These are phyloP conservation scores for Oophaga sylvatica DNA, from an alignment of 2,797 vertebrate species.

Conservation along the genomic window DNA sequence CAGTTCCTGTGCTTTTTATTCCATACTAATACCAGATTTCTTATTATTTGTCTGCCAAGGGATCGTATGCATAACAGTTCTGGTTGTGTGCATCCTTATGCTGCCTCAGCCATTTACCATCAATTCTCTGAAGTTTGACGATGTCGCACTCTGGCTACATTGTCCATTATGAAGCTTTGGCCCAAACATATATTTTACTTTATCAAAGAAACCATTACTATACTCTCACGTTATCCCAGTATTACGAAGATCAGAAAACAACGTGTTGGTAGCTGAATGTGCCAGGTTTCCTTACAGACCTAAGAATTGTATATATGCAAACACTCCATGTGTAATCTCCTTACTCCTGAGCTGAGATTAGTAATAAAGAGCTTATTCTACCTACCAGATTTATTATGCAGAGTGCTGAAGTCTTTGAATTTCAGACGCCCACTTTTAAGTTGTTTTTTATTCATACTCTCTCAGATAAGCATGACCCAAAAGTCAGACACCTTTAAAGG, in stretches of 20 bases:
- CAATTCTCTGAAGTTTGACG: too few species aligned
- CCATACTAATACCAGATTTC: neutral
- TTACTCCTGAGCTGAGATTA: conserved; percentile 39
- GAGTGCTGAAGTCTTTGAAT: neutral
- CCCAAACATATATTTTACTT: neutral
- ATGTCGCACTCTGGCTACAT: neutral
- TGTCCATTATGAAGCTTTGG: neutral
- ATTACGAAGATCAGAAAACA: neutral
- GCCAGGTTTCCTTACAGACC: neutral
- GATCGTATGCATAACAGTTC: too few species aligned
- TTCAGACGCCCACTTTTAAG: neutral
- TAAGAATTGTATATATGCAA: neutral
- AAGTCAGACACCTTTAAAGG: neutral
- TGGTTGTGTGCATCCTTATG: too few species aligned
- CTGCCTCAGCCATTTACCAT: too few species aligned
- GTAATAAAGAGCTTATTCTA: conserved; percentile 30
- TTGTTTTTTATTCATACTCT: neutral
- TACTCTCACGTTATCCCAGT: too few species aligned
- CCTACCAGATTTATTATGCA: conserved; percentile 25
- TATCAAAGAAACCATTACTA: neutral
- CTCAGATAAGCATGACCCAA: neutral
- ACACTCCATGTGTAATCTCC: conserved; percentile 33
- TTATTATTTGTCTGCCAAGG: too few species aligned
- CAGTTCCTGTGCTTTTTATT: neutral
- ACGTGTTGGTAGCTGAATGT: neutral